These are phyloP conservation scores for Gopherus flavomarginatus DNA, from an alignment of 2,113 vertebrate genomes.

Conservation along the genomic window DNA sequence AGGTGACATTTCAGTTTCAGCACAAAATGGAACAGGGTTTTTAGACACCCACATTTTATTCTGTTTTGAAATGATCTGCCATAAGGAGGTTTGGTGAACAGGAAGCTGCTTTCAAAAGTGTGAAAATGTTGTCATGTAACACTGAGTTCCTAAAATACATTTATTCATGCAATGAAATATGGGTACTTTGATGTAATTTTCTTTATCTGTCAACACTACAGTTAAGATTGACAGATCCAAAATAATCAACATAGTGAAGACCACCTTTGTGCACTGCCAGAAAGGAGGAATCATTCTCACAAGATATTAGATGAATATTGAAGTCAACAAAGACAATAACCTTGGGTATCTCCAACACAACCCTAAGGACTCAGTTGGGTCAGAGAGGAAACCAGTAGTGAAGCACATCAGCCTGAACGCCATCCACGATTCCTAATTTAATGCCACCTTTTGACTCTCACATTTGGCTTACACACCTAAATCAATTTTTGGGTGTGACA, in stretches of 20 bases:
- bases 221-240: background rate
- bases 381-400: rapidly evolving
- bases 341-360: background rate
- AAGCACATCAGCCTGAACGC: background rate
- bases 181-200: background rate
- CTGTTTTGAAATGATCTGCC: background rate
- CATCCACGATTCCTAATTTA: background rate
- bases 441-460: background rate
- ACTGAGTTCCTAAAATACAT: background rate
- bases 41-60: background rate
- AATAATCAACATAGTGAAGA: background rate
- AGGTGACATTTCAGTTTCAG: background rate
- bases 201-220: background rate
- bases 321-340: background rate
- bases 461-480: rapidly evolving
- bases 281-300: background rate
- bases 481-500: background rate
- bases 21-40: background rate
- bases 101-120: background rate
- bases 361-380: rapidly evolving
- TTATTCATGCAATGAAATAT: background rate
- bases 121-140: background rate
- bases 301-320: background rate
- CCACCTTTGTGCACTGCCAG: background rate
- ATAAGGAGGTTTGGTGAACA: background rate